Base-by-base conservation (phyloP, 2,797 vertebrate genomes). In the Hylomyscus alleni region DNA sequence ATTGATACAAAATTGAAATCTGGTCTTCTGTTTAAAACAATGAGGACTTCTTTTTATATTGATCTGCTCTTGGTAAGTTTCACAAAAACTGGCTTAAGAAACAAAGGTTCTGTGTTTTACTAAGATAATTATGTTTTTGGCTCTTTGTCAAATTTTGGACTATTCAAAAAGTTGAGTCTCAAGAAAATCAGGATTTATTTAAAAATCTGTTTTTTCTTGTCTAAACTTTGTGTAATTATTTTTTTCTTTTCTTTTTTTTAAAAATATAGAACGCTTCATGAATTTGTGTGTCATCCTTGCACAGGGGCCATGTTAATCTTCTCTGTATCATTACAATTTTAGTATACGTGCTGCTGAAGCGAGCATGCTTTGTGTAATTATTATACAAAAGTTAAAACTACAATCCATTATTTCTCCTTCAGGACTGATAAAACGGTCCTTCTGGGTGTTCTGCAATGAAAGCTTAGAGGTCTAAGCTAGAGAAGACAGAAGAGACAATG, bases 41-140 rank as follows among this genome's bases (percentile, higher is more conserved):
- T 9, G 6, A 58, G 52, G 37, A 17, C 47, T 37, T 56, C 52
- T 89, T 58, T 34, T 10, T 17, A 58, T 89, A 89, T 58, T 89
- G n/a, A 58, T 76, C 86, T 58, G 52, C 17, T 75, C 37, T 89
- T 75, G 52, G 52, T 89, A 89, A 89, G 52, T 75, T 44, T 89
- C 29, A 60, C 44, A 80, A 65, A 60, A 52, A 78, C 34, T 77
- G 44, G 44, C 40, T 47, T 84, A 75, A 3, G 54, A 76, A 87
- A 75, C 69, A 75, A 89, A 75, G 52, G 24, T 58, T 75, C 26
- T 56, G 29, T 75, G 52, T 54, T 89, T 76, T 76, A 88, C 69
- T 73, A 44, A 76, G 72, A 44, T 89, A 75, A 76, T 75, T 89
- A 6, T 76, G 52, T 22, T 76, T 88, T 89, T 2, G 69, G 10